Evolutionary conservation across 2,888 invertebrate genomes (phyloP).

Genomic region (Cetonia aurata): DNA sequence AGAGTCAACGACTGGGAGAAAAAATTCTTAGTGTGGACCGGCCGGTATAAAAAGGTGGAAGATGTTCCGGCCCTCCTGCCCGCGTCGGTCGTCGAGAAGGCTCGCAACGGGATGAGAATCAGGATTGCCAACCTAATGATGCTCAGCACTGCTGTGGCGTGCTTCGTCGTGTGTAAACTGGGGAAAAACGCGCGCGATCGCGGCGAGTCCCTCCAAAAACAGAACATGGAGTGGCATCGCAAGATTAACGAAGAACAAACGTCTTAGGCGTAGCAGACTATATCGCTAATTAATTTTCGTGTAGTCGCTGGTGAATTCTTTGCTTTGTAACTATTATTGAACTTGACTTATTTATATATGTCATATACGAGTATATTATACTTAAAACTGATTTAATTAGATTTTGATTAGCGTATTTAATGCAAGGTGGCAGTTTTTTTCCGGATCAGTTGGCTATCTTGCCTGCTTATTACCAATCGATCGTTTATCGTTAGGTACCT

Average conservation of each 20-base stretch:
- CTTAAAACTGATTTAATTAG: too few species aligned
- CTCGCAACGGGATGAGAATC: slow-evolving; percentile 36
- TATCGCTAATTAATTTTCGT: too few species aligned
- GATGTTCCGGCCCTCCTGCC: slow-evolving; percentile 39
- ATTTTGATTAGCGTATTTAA: too few species aligned
- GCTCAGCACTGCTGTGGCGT: slow-evolving; percentile 22
- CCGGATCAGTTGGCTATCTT: too few species aligned
- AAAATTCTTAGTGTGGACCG: slow-evolving; percentile 42
- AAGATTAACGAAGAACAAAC: slow-evolving; percentile 20
- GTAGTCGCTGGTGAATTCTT: too few species aligned
- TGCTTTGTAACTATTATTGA: too few species aligned
- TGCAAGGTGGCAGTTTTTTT: too few species aligned
- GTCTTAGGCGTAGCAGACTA: too few species aligned
- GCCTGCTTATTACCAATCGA: too few species aligned
- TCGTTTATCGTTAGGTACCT: too few species aligned
- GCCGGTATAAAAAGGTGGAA: slow-evolving; percentile 32
- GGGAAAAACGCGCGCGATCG: slow-evolving; percentile 36
- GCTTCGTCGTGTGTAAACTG: slow-evolving; percentile 29
- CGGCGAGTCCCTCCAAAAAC: slow-evolving; percentile 41
- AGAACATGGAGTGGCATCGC: slow-evolving; percentile 41
- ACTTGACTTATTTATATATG: too few species aligned
- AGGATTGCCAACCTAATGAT: slow-evolving; percentile 40
- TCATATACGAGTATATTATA: too few species aligned
- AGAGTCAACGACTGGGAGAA: slow-evolving; percentile 41
- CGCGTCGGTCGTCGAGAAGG: slow-evolving; percentile 38